Conservation (phyloP, 2,888 invertebrate species). For the Dynastes hyllus region DNA sequence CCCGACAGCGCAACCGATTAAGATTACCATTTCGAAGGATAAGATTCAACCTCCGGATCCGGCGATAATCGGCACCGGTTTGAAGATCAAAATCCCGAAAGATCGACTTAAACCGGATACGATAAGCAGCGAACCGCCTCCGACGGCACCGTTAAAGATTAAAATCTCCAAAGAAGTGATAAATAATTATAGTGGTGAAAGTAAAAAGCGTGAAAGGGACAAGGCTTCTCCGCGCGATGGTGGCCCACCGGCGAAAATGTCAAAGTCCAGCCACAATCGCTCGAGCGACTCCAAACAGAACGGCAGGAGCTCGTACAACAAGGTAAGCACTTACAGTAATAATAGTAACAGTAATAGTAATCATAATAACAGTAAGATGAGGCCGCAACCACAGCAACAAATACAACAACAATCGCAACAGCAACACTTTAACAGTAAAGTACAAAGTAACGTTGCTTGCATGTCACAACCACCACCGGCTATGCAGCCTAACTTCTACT, state of each 20-base stretch:
- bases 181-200: slow-evolving; percentile 65
- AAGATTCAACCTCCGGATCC: slow-evolving; percentile 69
- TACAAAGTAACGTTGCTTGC: slow-evolving; percentile 64
- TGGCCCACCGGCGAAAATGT: slow-evolving; percentile 65
- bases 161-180: slow-evolving; percentile 87
- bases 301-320: slow-evolving; percentile 67
- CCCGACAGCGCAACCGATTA: slow-evolving; percentile 69
- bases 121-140: slow-evolving; percentile 57
- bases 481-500: slow-evolving; percentile 57
- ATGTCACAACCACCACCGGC: slow-evolving; percentile 70
- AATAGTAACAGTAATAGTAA: slow-evolving; percentile 56
- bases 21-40: slow-evolving; percentile 78
- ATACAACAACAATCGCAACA: slow-evolving; percentile 54
- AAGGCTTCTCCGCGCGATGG: slow-evolving; percentile 67
- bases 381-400: slow-evolving; percentile 37
- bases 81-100: slow-evolving; percentile 89
- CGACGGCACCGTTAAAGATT: slow-evolving; percentile 76
- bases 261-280: slow-evolving; percentile 62
- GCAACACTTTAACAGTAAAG: slow-evolving; percentile 49
- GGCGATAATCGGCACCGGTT: slow-evolving; percentile 66
- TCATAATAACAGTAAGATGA: slow-evolving; percentile 57
- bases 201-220: slow-evolving; percentile 69
- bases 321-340: slow-evolving; percentile 65
- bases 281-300: slow-evolving; percentile 66
- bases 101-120: slow-evolving; percentile 78